Evolutionary conservation across 2,797 vertebrate genomes (phyloP), one percentile per base, ranked within the genome.

Genomic region (Hephaestus fuliginosus): DNA sequence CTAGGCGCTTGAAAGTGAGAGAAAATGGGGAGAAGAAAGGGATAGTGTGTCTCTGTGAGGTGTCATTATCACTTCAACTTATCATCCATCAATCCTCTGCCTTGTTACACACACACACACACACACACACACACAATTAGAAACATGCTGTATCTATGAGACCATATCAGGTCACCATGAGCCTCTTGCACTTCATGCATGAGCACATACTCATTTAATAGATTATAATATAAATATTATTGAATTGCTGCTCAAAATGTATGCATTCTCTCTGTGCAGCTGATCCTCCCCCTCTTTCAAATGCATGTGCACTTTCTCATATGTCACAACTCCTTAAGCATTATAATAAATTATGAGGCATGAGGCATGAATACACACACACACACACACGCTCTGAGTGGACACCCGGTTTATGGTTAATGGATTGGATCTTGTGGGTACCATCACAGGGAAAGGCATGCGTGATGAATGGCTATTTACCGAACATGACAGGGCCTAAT

Each of bases 391-490:
- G 49, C 76, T 49, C 60, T 51, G 81, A 86, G 87, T 82, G 88
- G 86, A 85, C 84, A 85, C 71, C 74, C 70, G 74, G 72, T 25
- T 49, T 89, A 86, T 80, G 75, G 86, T 84, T 94, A 94, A 94
- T 94, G 92, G 87, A 93, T 92, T 94, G 89, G 84, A 92, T 92
- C 85, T 93, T 86, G 88, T 69, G 82, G 57, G 73, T 89, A 64
- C 79, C 84, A 87, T 91, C 84, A 75, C 78, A 74, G 67, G 51
- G 74, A 90, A 83, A 86, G 84, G 66, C 60, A 74, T 66, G 56
- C 4, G 74, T 95, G 94, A 96, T 93, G 87, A 94, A 96, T 95
- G 89, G 83, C 83, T 93, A 91, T 93, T 95, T 95, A 93, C 90
- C 4, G 72, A 91, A 92, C 92, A 93, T 93, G 94, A 95, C 93